Evolutionary conservation across 2,797 vertebrate species (phyloP).

Genomic region (Acanthis flammea): DNA sequence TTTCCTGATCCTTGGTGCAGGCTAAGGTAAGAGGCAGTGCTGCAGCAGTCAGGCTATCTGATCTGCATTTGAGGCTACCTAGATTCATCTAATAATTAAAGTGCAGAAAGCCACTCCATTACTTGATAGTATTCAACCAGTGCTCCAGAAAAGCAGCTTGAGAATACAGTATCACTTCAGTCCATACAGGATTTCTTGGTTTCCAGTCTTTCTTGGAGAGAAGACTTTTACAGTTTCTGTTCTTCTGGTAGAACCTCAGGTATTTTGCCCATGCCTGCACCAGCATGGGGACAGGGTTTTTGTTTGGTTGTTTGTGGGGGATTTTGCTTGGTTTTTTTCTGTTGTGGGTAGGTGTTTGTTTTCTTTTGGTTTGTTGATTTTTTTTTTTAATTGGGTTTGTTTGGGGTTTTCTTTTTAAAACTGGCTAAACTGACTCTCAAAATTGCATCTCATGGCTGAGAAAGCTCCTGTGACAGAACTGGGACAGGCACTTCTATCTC

Average conservation of each 20-base stretch:
- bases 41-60: background rate
- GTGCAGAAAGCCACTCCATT: background rate
- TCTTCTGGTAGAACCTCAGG: background rate
- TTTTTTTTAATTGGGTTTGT: background rate
- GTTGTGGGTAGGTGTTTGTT: background rate
- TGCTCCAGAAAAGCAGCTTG: background rate
- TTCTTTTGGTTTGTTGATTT: rapidly evolving
- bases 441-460: background rate
- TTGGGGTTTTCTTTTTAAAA: background rate
- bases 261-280: background rate
- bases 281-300: background rate
- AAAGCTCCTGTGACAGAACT: background rate
- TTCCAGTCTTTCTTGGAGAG: background rate
- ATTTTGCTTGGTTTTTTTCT: background rate
- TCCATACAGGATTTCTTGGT: background rate
- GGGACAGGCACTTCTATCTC: background rate
- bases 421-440: background rate
- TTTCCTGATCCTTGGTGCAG: background rate
- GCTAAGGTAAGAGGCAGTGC: background rate
- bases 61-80: background rate
- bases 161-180: background rate
- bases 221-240: background rate
- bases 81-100: background rate
- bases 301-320: background rate
- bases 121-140: background rate